Conservation (phyloP, 2,113 vertebrate species). For the Thymallus thymallus region DNA sequence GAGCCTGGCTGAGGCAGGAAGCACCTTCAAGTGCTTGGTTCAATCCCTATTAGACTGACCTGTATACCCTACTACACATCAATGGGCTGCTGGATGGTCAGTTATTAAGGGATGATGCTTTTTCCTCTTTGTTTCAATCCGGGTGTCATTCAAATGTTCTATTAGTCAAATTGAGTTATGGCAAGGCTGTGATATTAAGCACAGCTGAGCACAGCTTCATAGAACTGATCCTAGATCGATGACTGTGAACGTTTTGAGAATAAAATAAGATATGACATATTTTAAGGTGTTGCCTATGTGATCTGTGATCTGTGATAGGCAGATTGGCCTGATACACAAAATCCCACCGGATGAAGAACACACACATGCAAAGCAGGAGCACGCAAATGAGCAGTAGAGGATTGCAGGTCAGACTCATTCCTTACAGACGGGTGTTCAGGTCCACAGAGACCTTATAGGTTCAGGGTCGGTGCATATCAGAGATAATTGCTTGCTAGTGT, state of each 20-base stretch:
- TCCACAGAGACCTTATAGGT: background rate
- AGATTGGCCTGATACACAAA: too few species aligned
- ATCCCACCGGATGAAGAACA: too few species aligned
- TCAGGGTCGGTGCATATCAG: background rate
- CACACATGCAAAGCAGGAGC: background rate
- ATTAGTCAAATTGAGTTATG: too few species aligned
- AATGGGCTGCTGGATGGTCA: background rate
- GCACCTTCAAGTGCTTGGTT: conserved; percentile 22
- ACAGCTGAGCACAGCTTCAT: too few species aligned
- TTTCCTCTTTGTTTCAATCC: background rate
- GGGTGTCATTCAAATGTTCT: background rate
- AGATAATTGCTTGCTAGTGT: background rate
- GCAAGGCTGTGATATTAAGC: too few species aligned
- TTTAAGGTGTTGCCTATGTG: background rate
- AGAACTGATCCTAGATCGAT: background rate
- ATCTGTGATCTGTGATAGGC: too few species aligned
- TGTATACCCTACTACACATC: background rate
- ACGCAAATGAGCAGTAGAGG: background rate
- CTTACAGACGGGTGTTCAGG: too few species aligned
- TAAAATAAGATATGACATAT: background rate
- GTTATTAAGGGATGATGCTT: too few species aligned
- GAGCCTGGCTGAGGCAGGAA: conserved; percentile 22
- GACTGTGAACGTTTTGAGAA: background rate
- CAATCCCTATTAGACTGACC: background rate
- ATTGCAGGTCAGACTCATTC: background rate